Percentiles rank a stretch among this genome's conserved stretches.
phyloP scores from a whole-genome alignment of 1,140 invertebrate species.

The Polyergus mexicanus region DNA sequence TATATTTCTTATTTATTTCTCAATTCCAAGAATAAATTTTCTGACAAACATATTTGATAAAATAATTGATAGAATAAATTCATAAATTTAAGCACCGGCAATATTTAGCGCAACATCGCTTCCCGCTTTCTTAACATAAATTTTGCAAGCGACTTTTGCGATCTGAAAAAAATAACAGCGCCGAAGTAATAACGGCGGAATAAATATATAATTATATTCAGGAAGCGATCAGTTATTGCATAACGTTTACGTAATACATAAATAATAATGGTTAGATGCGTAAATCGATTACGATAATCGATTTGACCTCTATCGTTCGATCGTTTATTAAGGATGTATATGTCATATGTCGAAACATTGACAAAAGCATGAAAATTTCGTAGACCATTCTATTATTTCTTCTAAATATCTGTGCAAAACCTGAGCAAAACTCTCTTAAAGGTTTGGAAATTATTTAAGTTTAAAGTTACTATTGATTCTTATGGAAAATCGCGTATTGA shows the following conservation, averaged over 20 bases:
- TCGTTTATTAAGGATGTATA: not conserved
- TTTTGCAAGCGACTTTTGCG: conserved; percentile 28
- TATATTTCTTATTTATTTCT: not conserved
- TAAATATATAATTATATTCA: conserved; percentile 19
- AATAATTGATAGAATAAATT: not conserved
- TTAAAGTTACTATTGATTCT: no score
- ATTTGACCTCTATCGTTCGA: conserved; percentile 18
- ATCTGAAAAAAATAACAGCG: conserved; percentile 40
- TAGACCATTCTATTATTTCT: no score
- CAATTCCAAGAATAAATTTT: not conserved
- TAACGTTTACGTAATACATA: conserved; percentile 39
- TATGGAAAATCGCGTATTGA: no score
- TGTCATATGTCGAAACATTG: no score
- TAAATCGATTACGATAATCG: conserved; percentile 3
- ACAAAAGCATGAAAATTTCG: no score
- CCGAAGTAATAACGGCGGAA: not conserved
- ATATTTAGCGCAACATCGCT: conserved; percentile 32
- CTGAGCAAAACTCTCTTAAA: no score
- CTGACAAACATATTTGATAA: not conserved
- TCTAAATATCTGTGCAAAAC: no score
- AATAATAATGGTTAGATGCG: not conserved
- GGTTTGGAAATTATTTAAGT: no score
- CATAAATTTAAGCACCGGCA: not conserved
- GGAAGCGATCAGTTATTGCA: conserved; percentile 36
- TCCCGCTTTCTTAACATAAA: conserved; percentile 42